Evolutionary conservation across 2,797 vertebrate genomes (phyloP).

Genomic region (Gadopsis marmoratus): DNA sequence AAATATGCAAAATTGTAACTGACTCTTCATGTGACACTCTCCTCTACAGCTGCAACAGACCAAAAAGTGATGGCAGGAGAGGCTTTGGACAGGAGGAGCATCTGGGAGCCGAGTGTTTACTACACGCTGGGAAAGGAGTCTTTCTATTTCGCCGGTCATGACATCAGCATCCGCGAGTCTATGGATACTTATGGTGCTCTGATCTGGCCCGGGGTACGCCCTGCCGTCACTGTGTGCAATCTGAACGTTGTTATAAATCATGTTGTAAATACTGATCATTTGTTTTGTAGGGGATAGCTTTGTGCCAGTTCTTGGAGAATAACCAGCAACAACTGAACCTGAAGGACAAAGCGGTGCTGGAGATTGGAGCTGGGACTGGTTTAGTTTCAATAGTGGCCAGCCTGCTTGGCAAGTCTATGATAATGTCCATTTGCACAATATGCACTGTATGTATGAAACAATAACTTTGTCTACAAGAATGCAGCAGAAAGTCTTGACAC

Average conservation of each 20-base stretch:
- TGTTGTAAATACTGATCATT: not conserved
- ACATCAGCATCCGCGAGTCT: constrained; percentile 91
- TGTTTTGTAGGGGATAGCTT: constrained; percentile 86
- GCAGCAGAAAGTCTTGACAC: not conserved
- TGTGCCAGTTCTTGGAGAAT: constrained; percentile 94
- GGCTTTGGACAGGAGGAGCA: constrained; percentile 62
- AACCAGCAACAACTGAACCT: constrained; percentile 89
- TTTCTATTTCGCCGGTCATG: constrained; percentile 87
- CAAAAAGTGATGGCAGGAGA: constrained; percentile 62
- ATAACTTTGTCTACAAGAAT: not conserved
- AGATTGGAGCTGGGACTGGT: constrained; percentile 95
- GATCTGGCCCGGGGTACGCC: constrained; percentile 92
- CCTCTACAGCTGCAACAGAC: constrained; percentile 33
- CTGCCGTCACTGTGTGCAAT: not conserved
- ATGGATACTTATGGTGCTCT: constrained; percentile 90
- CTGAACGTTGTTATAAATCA: not conserved
- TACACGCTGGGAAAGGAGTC: constrained; percentile 87
- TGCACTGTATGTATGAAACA: not conserved
- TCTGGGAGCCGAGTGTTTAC: constrained; percentile 86
- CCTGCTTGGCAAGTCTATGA: constrained; percentile 88
- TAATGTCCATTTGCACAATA: not conserved
- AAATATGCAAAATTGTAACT: not conserved
- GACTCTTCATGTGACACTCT: constrained; percentile 4
- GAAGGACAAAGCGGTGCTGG: constrained; percentile 89
- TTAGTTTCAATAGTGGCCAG: constrained; percentile 93